Evolutionary conservation across 2,797 vertebrate species (phyloP).

Genomic region (Gallinago stenura): DNA sequence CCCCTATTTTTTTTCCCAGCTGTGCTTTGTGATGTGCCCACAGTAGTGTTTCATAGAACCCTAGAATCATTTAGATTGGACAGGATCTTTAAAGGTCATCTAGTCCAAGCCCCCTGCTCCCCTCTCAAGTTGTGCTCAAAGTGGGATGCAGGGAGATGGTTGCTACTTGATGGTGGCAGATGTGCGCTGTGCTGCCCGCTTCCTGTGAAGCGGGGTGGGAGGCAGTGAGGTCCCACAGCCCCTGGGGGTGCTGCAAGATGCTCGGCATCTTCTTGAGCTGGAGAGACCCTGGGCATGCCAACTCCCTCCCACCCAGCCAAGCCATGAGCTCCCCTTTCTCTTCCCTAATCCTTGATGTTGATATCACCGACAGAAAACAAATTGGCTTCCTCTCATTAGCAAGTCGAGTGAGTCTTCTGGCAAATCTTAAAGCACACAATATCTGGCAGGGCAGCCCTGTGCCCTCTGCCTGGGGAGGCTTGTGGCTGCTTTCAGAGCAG

Average conservation of each 20-base stretch:
- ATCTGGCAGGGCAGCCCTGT: neutral
- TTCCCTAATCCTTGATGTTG: neutral
- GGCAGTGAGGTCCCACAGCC: neutral
- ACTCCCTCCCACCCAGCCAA: rapidly evolving
- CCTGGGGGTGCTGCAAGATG: rapidly evolving
- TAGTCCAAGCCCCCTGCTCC: neutral
- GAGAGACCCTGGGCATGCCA: neutral
- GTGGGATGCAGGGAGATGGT: neutral
- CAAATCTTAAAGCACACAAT: neutral
- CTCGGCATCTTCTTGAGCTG: neutral
- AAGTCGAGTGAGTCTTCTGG: neutral
- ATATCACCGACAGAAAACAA: neutral
- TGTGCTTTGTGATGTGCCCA: neutral
- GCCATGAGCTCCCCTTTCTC: neutral
- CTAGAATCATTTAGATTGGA: neutral
- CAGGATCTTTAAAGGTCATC: neutral
- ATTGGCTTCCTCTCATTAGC: neutral
- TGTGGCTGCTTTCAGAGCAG: neutral
- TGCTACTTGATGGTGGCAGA: neutral
- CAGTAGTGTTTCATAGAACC: neutral
- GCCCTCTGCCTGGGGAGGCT: neutral
- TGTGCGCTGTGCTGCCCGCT: neutral
- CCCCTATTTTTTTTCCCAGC: neutral
- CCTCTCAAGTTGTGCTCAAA: neutral
- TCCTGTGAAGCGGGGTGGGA: neutral